A percentile compares a stretch with the other conserved stretches of the same genome.
phyloP scores from a whole-genome alignment of 2,797 vertebrate genomes.

The Falco peregrinus region DNA sequence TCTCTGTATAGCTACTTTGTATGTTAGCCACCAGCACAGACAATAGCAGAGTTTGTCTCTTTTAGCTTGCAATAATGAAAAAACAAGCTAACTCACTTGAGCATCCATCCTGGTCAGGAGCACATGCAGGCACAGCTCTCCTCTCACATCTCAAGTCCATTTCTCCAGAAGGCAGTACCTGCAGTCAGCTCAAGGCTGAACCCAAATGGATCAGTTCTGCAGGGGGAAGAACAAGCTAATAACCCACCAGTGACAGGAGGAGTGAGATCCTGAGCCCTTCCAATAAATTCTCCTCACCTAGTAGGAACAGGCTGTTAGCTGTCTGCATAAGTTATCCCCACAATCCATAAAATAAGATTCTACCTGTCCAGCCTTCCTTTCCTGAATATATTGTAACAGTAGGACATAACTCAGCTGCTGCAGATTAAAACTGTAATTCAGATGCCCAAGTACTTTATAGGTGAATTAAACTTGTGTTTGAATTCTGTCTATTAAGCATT shows the following conservation, averaged over 20 bases:
- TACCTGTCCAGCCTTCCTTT: not conserved
- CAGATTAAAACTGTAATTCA: conserved; percentile 60
- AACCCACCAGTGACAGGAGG: not conserved
- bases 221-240: not conserved
- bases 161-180: not conserved
- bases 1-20: not conserved
- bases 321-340: conserved; percentile 38
- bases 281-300: conserved; percentile 18
- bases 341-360: not conserved
- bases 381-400: conserved; percentile 12
- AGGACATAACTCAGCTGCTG: conserved; percentile 40
- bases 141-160: not conserved
- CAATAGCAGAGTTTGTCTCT: not conserved
- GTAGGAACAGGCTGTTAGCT: conserved; percentile 23
- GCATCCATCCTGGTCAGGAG: not conserved
- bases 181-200: not conserved
- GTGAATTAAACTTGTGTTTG: conserved; percentile 40
- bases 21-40: not conserved
- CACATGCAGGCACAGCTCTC: not conserved
- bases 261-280: not conserved
- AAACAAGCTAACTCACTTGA: not conserved
- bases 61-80: not conserved
- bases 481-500: conserved; percentile 38
- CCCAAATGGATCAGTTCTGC: not conserved
- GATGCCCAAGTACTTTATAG: conserved; percentile 18